Evolutionary conservation across 2,113 vertebrate species (phyloP).

Genomic region (Daubentonia madagascariensis): DNA sequence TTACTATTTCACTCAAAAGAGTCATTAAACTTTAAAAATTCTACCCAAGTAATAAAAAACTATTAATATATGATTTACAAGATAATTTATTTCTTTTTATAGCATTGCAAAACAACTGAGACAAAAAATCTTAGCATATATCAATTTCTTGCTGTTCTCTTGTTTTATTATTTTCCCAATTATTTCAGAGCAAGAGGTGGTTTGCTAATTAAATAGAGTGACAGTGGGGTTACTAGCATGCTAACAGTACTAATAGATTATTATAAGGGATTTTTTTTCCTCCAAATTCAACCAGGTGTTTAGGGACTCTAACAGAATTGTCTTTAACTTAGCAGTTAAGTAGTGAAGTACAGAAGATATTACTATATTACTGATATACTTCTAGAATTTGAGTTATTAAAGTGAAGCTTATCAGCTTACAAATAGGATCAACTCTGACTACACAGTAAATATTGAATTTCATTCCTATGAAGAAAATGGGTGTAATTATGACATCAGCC

Average conservation of each 20-base stretch:
- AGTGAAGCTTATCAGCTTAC: conserved; percentile 56
- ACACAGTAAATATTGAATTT: conserved; percentile 66
- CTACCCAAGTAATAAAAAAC: not conserved
- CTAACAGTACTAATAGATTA: not conserved
- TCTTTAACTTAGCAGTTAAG: conserved; percentile 51
- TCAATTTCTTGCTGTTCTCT: not conserved
- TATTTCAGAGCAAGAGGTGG: not conserved
- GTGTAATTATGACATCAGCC: conserved; percentile 75
- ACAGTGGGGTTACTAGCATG: not conserved
- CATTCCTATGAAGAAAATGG: conserved; percentile 68
- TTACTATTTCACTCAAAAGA: not conserved
- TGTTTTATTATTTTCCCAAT: not conserved
- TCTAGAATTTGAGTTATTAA: conserved; percentile 47
- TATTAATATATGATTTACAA: not conserved
- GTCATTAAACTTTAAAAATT: not conserved
- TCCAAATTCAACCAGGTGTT: not conserved
- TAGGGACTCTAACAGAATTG: not conserved
- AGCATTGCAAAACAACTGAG: not conserved
- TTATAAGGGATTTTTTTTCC: not conserved
- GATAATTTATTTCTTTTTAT: not conserved
- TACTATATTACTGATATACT: conserved; percentile 45
- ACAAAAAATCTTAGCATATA: not conserved
- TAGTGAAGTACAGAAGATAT: conserved; percentile 47
- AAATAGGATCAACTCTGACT: conserved; percentile 65
- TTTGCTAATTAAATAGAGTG: conserved; percentile 2